phyloP scores from a whole-genome alignment of 2,888 invertebrate genomes.

The Tipula unca region DNA sequence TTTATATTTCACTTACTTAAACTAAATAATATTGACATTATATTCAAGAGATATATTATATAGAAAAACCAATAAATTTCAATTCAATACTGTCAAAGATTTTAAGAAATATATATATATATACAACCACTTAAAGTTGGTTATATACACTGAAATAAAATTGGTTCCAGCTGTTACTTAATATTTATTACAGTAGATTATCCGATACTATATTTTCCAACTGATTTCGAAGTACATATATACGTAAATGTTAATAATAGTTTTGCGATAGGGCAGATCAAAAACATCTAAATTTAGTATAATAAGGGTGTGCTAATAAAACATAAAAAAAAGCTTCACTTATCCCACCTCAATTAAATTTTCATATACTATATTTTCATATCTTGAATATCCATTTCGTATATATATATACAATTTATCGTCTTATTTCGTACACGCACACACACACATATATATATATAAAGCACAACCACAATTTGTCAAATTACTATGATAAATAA shows the following conservation, averaged over 20 bases:
- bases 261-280: not conserved
- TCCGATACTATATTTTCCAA: not conserved
- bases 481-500: slow-evolving; percentile 14
- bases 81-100: not conserved
- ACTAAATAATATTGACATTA: slow-evolving; percentile 8
- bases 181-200: not conserved
- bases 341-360: not conserved
- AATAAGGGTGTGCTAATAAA: not conserved
- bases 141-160: not conserved
- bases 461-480: not conserved
- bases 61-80: not conserved
- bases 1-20: not conserved
- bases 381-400: not conserved
- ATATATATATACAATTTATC: not conserved
- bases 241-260: no score
- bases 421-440: not conserved
- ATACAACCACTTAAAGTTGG: not conserved
- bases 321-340: not conserved
- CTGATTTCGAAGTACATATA: not conserved
- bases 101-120: not conserved
- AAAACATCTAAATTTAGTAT: not conserved
- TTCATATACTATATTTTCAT: not conserved
- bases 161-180: not conserved
- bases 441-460: not conserved
- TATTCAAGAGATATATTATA: not conserved